phyloP scores from a whole-genome alignment of 2,113 vertebrate genomes.

The Phalacrocorax aristotelis region DNA sequence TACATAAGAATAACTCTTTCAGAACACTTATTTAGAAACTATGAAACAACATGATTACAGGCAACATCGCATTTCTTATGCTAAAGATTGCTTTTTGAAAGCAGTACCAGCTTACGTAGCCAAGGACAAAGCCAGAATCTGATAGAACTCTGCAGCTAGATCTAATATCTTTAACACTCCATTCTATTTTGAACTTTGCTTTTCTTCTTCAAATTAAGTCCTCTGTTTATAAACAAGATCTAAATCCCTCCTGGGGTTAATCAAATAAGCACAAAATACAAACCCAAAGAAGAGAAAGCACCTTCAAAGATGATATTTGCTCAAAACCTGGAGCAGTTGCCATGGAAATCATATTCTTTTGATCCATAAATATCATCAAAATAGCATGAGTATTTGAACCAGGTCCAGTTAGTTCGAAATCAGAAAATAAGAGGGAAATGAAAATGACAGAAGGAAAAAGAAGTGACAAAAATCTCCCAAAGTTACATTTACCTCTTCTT shows the following conservation, averaged over 20 bases:
- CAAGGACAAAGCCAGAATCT: neutral
- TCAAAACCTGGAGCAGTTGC: slow-evolving; percentile 62
- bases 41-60: neutral
- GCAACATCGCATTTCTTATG: neutral
- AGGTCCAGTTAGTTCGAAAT: slow-evolving; percentile 20
- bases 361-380: slow-evolving; percentile 57
- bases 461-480: neutral
- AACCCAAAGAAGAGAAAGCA: slow-evolving; percentile 17
- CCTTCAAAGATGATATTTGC: slow-evolving; percentile 69
- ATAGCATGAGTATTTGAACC: slow-evolving; percentile 56
- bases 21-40: neutral
- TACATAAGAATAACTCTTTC: neutral
- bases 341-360: slow-evolving; percentile 71
- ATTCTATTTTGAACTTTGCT: slow-evolving; percentile 50
- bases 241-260: slow-evolving; percentile 55
- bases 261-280: slow-evolving; percentile 64
- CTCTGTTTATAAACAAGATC: slow-evolving; percentile 64
- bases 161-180: neutral
- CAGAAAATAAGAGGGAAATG: slow-evolving; percentile 22
- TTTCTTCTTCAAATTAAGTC: slow-evolving; percentile 65
- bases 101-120: neutral
- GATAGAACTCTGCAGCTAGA: neutral
- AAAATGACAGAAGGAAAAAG: neutral
- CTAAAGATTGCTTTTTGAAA: neutral
- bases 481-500: neutral